Evolutionary conservation across 2,797 vertebrate genomes (phyloP).

Genomic region (Margarornis squamiger): DNA sequence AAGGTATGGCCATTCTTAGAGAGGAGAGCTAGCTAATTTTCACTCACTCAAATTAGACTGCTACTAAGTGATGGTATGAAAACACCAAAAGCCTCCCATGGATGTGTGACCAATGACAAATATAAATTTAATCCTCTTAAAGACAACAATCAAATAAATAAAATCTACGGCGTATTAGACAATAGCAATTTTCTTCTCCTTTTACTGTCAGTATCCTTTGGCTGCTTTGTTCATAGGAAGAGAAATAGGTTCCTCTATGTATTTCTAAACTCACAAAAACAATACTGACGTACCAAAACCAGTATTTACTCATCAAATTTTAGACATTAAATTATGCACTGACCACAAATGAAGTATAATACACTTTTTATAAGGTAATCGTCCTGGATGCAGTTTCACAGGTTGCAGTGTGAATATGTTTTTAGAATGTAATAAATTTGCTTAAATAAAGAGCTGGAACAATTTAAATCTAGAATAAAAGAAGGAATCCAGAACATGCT

Average conservation of each 20-base stretch:
- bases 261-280: not conserved
- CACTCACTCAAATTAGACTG: not conserved
- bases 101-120: not conserved
- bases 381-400: not conserved
- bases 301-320: not conserved
- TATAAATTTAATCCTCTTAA: not conserved
- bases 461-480: not conserved
- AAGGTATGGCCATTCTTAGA: not conserved
- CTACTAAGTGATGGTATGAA: not conserved
- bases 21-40: not conserved
- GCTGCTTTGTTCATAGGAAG: not conserved
- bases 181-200: not conserved
- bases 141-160: not conserved
- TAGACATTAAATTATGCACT: not conserved
- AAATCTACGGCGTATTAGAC: rapidly evolving
- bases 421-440: not conserved
- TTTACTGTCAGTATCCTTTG: not conserved
- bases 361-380: not conserved
- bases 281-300: not conserved
- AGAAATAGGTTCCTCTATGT: not conserved
- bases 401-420: not conserved
- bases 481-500: not conserved
- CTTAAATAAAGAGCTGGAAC: not conserved
- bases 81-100: not conserved
- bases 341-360: not conserved